Conservation (phyloP, 2,888 invertebrate species). For the Erannis defoliaria region DNA sequence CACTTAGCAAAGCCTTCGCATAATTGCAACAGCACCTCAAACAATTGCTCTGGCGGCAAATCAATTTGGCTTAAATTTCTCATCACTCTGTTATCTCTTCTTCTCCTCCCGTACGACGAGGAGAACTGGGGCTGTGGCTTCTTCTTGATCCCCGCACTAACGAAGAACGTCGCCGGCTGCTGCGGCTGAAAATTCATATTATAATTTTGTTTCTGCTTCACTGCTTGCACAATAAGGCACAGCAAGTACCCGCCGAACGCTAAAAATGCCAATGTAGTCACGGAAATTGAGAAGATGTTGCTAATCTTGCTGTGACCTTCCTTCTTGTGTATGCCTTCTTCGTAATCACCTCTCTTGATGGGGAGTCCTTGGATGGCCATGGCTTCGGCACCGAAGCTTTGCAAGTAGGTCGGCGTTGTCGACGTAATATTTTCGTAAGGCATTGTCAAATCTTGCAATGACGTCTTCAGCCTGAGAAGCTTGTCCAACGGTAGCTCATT, state of each 20-base stretch:
- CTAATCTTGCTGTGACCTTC: constrained; percentile 88
- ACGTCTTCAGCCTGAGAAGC: constrained; percentile 88
- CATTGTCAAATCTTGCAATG: constrained; percentile 65
- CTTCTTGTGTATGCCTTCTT: constrained; percentile 79
- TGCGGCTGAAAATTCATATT: constrained; percentile 59
- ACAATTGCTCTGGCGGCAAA: constrained; percentile 79
- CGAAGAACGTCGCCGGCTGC: constrained; percentile 69
- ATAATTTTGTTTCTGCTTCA: constrained; percentile 87
- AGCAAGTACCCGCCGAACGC: constrained; percentile 95
- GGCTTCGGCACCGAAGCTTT: constrained; percentile 76
- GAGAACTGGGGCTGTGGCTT: constrained; percentile 73
- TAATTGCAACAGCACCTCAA: constrained; percentile 79
- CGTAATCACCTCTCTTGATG: constrained; percentile 76
- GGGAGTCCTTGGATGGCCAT: constrained; percentile 73
- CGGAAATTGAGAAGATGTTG: constrained; percentile 91
- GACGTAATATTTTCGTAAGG: constrained; percentile 64
- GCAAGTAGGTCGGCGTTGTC: constrained; percentile 58
- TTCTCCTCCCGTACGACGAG: constrained; percentile 73
- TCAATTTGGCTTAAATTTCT: constrained; percentile 58
- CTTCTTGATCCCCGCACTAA: constrained; percentile 78
- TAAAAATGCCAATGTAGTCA: constrained; percentile 92
- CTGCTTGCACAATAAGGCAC: constrained; percentile 91
- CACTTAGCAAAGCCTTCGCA: constrained; percentile 87
- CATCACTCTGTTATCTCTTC: constrained; percentile 57
- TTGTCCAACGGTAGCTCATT: constrained; percentile 90